Base-by-base conservation (phyloP, 92 coral and sea anemone species). In the Epizoanthus ramosus region DNA sequence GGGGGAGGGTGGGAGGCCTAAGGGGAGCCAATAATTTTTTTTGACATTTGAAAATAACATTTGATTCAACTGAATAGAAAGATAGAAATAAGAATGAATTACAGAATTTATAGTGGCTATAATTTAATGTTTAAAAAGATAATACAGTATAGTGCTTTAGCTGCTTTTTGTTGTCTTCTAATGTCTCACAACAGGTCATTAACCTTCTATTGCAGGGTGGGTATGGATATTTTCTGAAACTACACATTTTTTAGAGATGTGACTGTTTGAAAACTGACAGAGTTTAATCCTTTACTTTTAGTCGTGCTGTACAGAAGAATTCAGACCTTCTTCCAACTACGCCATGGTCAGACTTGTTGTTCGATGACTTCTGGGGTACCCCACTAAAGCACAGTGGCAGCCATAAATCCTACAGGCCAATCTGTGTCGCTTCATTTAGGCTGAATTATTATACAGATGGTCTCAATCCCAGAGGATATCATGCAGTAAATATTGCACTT, bases 301-400 rank as follows among this genome's bases (percentile, higher is more conserved):
- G 99, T 86, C 98, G 99, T 16, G 99, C 99, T 23, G 93, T 97
- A 50, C 85, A 89, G 77, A 92, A 97, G 79, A 97, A 97, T 87
- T 79, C 94, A 50, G 99, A 97, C 75, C 92, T 97, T 47, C 90
- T 86, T 35, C 88, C 95, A 16, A 87, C 91, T 73, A 94, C 93
- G 33, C 98, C 99, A 47, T 97, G 99, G 99, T 84, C 89, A 50
- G 90, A 92, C 73, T 88, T 97, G 45, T 76, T 94, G 70, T 88
- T 84, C 71, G 80, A 97, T 85, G 99, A 97, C 77, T 97, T 97
- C 87, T 97, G 99, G 99, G 99, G 99, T 7, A 97, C 99, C 45
- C 99, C 99, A 16, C 89, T 97, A 54, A 94, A 92, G 50, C 99
- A 97, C 88, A 97, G 99, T 52, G 99, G 99, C 59, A 97, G 99